These are phyloP conservation scores for Varanus komodoensis DNA, from an alignment of 2,113 vertebrate genomes.

Conservation along the genomic window DNA sequence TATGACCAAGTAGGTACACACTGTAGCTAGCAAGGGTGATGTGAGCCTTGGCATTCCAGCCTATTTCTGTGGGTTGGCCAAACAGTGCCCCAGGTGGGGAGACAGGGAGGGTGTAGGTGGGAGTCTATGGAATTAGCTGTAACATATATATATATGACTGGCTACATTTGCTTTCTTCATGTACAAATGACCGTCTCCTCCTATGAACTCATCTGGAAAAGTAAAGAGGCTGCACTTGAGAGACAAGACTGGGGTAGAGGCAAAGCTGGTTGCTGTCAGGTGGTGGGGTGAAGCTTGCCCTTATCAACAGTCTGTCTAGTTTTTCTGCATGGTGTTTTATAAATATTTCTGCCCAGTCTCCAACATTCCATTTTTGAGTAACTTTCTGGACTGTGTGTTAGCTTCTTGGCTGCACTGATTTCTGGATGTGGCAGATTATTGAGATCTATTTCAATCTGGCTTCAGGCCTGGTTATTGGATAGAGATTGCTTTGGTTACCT, in stretches of 20 bases:
- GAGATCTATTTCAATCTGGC: no score
- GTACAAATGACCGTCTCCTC: background rate
- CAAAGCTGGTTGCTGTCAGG: background rate
- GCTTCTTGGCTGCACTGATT: no score
- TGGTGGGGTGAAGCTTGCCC: background rate
- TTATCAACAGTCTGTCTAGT: background rate
- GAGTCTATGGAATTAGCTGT: no score
- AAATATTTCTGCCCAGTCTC: no score
- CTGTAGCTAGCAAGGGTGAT: background rate
- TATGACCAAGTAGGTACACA: constrained; percentile 89
- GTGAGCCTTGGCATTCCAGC: background rate
- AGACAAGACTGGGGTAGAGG: background rate
- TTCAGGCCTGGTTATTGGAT: no score
- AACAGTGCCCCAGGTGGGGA: background rate
- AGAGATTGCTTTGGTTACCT: no score
- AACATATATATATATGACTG: background rate
- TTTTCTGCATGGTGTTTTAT: background rate
- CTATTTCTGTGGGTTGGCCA: background rate
- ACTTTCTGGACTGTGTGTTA: no score
- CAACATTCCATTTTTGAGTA: no score
- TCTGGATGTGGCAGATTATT: no score
- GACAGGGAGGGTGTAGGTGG: background rate
- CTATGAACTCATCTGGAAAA: background rate
- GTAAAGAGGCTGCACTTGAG: background rate
- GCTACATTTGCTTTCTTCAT: background rate